Evolutionary conservation across 2,888 invertebrate genomes (phyloP).

Genomic region (Stomorhina lunata): DNA sequence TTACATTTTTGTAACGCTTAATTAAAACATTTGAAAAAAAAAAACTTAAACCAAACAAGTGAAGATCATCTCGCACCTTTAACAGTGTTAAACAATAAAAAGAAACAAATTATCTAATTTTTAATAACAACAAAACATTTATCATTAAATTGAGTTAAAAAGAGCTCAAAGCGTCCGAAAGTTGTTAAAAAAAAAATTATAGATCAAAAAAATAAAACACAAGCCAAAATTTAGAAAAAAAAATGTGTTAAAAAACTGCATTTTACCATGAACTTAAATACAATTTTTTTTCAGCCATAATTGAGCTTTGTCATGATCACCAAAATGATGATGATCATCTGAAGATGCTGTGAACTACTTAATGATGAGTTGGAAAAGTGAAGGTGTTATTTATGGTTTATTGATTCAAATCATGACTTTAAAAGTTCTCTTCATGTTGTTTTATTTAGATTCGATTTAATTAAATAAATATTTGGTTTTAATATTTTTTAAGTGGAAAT

Average conservation of each 20-base stretch:
- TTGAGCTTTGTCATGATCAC: neutral
- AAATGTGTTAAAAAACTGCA: neutral
- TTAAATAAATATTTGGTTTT: neutral
- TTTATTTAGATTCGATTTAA: neutral
- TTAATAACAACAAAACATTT: neutral
- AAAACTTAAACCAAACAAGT: too few relatives aligned
- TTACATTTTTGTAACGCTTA: neutral
- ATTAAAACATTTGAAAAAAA: neutral
- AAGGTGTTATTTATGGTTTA: neutral
- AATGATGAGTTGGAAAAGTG: neutral
- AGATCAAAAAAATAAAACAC: neutral
- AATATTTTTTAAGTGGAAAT: neutral
- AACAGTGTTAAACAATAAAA: neutral
- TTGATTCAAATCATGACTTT: neutral
- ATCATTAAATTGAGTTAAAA: neutral
- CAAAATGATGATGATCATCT: neutral
- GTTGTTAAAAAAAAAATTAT: neutral
- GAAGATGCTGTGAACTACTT: neutral
- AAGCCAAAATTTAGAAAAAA: neutral
- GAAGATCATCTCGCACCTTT: neutral
- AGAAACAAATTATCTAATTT: too few relatives aligned
- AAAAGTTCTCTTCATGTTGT: neutral
- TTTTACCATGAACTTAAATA: conserved; percentile 17
- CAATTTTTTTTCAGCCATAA: neutral
- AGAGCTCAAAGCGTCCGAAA: neutral